Conservation (phyloP, 2,888 invertebrate species). For the Choristoneura rosaceana region DNA sequence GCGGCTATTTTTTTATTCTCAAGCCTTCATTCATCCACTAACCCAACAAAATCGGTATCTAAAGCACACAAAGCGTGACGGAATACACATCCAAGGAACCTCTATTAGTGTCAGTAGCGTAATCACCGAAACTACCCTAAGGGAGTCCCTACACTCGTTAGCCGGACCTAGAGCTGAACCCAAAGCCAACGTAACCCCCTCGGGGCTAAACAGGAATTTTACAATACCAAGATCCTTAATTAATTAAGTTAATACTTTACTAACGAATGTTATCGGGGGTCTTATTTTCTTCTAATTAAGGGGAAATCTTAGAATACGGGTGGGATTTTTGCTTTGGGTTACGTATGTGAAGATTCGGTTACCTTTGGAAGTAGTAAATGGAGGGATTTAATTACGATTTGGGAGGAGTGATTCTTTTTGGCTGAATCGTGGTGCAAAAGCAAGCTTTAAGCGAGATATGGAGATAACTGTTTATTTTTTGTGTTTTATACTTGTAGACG, state of each 20-base stretch:
- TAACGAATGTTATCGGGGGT: slow-evolving; percentile 39
- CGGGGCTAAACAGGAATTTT: slow-evolving; percentile 53
- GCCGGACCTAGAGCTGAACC: slow-evolving; percentile 48
- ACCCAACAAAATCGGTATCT: background rate
- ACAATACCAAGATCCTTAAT: slow-evolving; percentile 39
- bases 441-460: background rate
- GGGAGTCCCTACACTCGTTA: slow-evolving; percentile 63
- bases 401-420: background rate
- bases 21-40: too few relatives aligned
- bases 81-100: slow-evolving; percentile 43
- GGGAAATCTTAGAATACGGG: slow-evolving; percentile 25
- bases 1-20: too few relatives aligned
- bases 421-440: background rate
- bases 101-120: slow-evolving; percentile 69
- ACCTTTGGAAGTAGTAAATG: slow-evolving; percentile 7
- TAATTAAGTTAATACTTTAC: slow-evolving; percentile 40
- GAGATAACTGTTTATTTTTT: too few relatives aligned
- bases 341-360: background rate
- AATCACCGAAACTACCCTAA: slow-evolving; percentile 62
- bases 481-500: too few relatives aligned
- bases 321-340: background rate
- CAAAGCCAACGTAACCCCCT: slow-evolving; percentile 46
- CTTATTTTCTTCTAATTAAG: slow-evolving; percentile 32
- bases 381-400: slow-evolving; percentile 6
- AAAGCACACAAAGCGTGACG: slow-evolving; percentile 14